phyloP scores from a whole-genome alignment of 2,888 invertebrate species.

The Choreutis nemorana region DNA sequence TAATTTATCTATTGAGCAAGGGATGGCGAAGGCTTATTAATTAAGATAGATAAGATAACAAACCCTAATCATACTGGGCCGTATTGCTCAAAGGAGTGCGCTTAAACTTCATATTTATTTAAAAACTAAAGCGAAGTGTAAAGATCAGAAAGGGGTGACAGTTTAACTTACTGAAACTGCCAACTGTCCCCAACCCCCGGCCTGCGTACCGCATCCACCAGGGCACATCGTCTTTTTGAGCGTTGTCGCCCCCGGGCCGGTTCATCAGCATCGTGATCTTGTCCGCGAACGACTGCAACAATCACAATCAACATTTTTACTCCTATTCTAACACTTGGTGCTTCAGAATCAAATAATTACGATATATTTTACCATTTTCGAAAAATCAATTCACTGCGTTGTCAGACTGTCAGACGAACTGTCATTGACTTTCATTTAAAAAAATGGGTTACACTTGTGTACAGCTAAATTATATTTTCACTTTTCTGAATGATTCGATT shows the following conservation, averaged over 20 bases:
- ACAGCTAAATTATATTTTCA: no score
- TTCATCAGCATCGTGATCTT: conserved; percentile 83
- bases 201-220: conserved; percentile 92
- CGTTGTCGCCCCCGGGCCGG: conserved; percentile 80
- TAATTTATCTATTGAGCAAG: no score
- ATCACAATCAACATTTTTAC: conserved; percentile 20
- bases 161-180: conserved; percentile 78
- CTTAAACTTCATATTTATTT: no score
- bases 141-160: conserved; percentile 9
- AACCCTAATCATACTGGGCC: no score
- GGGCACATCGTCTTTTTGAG: conserved; percentile 82
- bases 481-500: no score
- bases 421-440: conserved; percentile 20
- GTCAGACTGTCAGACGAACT: conserved; percentile 28
- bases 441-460: no score
- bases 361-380: conserved; percentile 46
- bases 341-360: conserved; percentile 2
- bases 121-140: no score
- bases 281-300: conserved; percentile 76
- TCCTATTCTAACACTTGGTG: background rate
- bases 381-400: conserved; percentile 63
- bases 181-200: conserved; percentile 83
- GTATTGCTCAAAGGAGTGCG: no score
- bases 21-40: no score
- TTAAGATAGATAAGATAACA: no score